Evolutionary conservation across 2,888 invertebrate species (phyloP).

Genomic region (Scaptodrosophila latifasciaeformis): DNA sequence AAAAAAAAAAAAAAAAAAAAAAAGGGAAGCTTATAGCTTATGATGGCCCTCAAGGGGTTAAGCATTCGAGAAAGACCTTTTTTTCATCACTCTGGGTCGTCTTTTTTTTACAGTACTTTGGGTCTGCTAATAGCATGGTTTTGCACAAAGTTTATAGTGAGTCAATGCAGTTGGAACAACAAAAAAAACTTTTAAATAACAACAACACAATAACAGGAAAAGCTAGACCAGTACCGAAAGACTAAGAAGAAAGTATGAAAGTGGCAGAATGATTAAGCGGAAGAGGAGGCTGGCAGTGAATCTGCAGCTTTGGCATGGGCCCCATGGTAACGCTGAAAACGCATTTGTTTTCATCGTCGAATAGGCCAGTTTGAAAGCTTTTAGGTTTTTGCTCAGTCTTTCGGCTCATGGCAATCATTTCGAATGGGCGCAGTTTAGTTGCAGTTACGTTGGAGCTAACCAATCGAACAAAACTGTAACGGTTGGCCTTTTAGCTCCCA

Average conservation of each 20-base stretch:
- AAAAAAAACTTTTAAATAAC: too few relatives aligned
- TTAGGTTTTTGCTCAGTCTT: slow-evolving; percentile 31
- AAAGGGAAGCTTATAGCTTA: too few relatives aligned
- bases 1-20: too few relatives aligned
- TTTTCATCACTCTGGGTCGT: too few relatives aligned
- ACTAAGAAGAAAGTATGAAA: too few relatives aligned
- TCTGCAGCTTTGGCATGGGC: too few relatives aligned
- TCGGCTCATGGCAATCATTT: slow-evolving; percentile 42
- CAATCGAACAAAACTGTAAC: background rate
- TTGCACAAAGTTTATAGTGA: slow-evolving; percentile 32
- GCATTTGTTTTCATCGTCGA: slow-evolving; percentile 52
- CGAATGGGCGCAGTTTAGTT: slow-evolving; percentile 20
- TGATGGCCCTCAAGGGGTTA: too few relatives aligned
- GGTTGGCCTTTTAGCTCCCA: background rate
- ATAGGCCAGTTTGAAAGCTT: slow-evolving; percentile 57
- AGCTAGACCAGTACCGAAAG: too few relatives aligned
- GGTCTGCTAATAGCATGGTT: slow-evolving; percentile 15
- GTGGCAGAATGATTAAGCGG: too few relatives aligned
- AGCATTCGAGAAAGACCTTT: too few relatives aligned
- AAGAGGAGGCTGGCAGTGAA: slow-evolving; percentile 20
- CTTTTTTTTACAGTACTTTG: slow-evolving; percentile 9
- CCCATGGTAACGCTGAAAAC: slow-evolving; percentile 2
- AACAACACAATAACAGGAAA: too few relatives aligned
- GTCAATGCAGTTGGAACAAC: slow-evolving; percentile 15
- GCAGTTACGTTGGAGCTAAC: background rate